Base-by-base conservation (phyloP, 1,140 invertebrate genomes). In the Caenorhabditis remanei region DNA sequence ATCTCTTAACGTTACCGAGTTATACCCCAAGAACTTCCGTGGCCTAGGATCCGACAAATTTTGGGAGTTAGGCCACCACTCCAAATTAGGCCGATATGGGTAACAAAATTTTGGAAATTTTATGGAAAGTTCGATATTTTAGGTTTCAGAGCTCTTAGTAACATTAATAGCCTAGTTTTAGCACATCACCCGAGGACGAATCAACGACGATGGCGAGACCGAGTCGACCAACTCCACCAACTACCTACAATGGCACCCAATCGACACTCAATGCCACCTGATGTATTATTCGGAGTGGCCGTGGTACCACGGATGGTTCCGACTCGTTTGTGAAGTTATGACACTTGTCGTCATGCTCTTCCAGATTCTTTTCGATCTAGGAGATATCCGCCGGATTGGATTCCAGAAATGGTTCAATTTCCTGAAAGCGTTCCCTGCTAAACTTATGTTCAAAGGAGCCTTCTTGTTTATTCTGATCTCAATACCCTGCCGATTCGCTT, bases 371-470 rank as follows among this genome's bases (percentile, higher is more conserved):
- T 40, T 85, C 13, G 91, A 91, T 50, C 16, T 89, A 0, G 6
- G 84, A n/a, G 91, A 91, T 48, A 91, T 91, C 67, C 87, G 85
- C 41, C 67, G 90, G 48, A 92, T 92, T 61, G 91, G 91, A 32
- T 48, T 86, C 19, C 83, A 90, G 14, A 87, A 91, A 32, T 92
- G 92, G 92, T 92, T 90, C 87, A 90, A 90, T 71, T 88, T 93
- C 56, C 86, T 93, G 96, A 96, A 95, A 94, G 96, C 96, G 0
- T 96, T 96, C 21, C 96, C 96, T 16, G 96, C 96, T 4, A 94
- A 97, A 88, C 96, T 98, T 0, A 95, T 98, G 95, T 99, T 99
- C 92, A 94, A 99, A 79, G 95, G 97, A 91, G 98, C 97, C 21
- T 88, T 48, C 40, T 5, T 88, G 19, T 82, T 87, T 19, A 63